These are phyloP conservation scores for Scaptomyza flava DNA, from an alignment of 2,888 invertebrate genomes.

Conservation along the genomic window DNA sequence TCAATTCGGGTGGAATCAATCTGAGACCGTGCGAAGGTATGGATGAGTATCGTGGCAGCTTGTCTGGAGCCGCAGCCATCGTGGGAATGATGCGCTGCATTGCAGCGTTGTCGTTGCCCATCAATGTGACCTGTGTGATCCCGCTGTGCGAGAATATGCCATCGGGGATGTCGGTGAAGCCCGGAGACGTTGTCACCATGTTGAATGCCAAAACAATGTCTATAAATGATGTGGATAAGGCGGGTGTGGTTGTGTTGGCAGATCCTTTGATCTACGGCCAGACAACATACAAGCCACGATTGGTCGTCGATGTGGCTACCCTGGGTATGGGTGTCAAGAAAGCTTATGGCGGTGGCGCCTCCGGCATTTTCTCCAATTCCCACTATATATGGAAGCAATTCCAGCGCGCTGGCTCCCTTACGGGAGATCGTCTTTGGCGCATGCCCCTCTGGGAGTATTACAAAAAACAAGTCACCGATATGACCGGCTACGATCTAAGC, in stretches of 20 bases:
- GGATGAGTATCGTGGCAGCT: constrained; percentile 85
- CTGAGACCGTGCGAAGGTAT: constrained; percentile 68
- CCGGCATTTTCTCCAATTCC: constrained; percentile 86
- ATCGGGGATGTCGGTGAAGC: constrained; percentile 86
- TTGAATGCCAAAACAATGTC: constrained; percentile 86
- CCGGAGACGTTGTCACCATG: constrained; percentile 84
- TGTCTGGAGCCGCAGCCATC: constrained; percentile 88
- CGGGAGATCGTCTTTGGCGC: constrained; percentile 88
- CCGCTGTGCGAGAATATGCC: constrained; percentile 85
- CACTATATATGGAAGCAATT: constrained; percentile 85
- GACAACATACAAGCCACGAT: constrained; percentile 86
- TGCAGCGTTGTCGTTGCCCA: constrained; percentile 85
- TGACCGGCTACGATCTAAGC: constrained; percentile 85
- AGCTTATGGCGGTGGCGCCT: constrained; percentile 86
- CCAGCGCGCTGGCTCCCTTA: constrained; percentile 85
- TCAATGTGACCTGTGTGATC: constrained; percentile 85
- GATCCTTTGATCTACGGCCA: constrained; percentile 92
- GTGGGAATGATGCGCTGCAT: constrained; percentile 86
- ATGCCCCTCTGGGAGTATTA: constrained; percentile 86
- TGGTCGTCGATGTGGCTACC: constrained; percentile 87
- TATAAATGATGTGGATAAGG: constrained; percentile 87
- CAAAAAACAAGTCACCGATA: constrained; percentile 76
- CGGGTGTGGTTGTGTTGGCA: constrained; percentile 91
- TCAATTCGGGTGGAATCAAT: constrained; percentile 85
- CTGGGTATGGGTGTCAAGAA: constrained; percentile 85